Base-by-base conservation (phyloP, 2,888 invertebrate genomes). In the Polydesmus complanatus region DNA sequence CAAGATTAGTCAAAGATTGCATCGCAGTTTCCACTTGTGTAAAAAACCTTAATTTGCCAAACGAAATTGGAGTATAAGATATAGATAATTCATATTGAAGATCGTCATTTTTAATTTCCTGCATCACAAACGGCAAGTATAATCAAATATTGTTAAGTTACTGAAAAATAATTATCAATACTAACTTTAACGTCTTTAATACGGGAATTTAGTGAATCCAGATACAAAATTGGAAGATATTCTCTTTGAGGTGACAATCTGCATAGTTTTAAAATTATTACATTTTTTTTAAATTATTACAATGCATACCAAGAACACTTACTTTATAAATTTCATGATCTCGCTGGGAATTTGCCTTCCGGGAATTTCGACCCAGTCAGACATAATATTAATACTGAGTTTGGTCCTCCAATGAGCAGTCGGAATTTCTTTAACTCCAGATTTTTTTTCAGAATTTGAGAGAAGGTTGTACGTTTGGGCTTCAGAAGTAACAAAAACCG, bases 121-220 rank as follows among this genome's bases (percentile, higher is more conserved):
- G 56, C 52, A 61, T 48, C 27, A 27, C 11, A 57, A 27, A 50
- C 23, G 23, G 5, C 37, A 37, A 14, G 14, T 14, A 37, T 8
- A 14, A n/a, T n/a, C n/a, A n/a, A n/a, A n/a, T n/a, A n/a, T n/a
- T n/a, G 5, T 37, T 14, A 37, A 37, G 37, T 37, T 37, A 11
- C 21, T 58, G 26, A 26, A 47, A 18, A 57, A 54, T n/a, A 48
- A 2, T 22, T 26, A 52, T 14, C 19, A 19, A 5, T 11, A 14
- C 57, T 60, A 62, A 83, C 79, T 58, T 83, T 79, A 27, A 92
- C 78, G 74, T 94, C 85, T 65, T 81, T 81, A 27, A 86, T 75
- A 54, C 93, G 80, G 59, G 86, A 86, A 71, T 87, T 87, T 55
- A 95, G 78, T 65, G 86, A 83, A 74, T 95, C 91, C 65, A 87